A percentile compares a stretch with the other conserved stretches of the same genome.
These are phyloP conservation scores for Argynnis bischoffii DNA, from an alignment of 2,888 invertebrate species.

Conservation along the genomic window DNA sequence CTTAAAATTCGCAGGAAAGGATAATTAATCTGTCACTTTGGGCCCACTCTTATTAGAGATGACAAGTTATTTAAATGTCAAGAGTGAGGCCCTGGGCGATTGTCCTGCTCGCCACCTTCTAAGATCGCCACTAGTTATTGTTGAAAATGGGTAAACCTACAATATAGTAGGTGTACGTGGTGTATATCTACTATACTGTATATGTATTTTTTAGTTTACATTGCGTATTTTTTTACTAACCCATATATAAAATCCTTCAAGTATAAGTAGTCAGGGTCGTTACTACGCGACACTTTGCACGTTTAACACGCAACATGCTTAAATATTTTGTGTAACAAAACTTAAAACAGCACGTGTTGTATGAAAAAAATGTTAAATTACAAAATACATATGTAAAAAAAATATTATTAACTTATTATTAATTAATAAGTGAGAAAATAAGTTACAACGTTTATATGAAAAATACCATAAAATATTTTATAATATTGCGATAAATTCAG, in stretches of 20 bases:
- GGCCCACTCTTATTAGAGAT: no score
- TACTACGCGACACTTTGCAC: conserved; percentile 2
- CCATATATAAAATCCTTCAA: conserved; percentile 12
- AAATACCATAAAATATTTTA: conserved; percentile 12
- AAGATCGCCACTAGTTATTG: no score
- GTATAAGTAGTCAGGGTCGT: conserved; percentile 25
- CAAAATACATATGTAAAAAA: conserved; percentile 4
- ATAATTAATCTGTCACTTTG: no score
- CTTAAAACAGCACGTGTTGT: conserved; percentile 41
- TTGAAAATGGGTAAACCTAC: no score
- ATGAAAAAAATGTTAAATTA: conserved; percentile 22
- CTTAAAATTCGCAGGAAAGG: no score
- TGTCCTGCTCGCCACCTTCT: no score
- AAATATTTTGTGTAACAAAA: conserved; percentile 61
- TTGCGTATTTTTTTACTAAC: background rate
- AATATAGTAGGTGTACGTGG: no score
- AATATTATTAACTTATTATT: conserved; percentile 6
- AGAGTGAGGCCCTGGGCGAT: no score
- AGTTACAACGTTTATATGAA: conserved; percentile 7
- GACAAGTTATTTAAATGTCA: no score
- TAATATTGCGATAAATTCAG: background rate
- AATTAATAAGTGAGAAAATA: conserved; percentile 10
- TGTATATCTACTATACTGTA: no score
- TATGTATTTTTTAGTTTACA: background rate
- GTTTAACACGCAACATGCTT: conserved; percentile 67